These are phyloP conservation scores for Protobothrops mucrosquamatus DNA, from an alignment of 2,113 vertebrate species.

Conservation along the genomic window DNA sequence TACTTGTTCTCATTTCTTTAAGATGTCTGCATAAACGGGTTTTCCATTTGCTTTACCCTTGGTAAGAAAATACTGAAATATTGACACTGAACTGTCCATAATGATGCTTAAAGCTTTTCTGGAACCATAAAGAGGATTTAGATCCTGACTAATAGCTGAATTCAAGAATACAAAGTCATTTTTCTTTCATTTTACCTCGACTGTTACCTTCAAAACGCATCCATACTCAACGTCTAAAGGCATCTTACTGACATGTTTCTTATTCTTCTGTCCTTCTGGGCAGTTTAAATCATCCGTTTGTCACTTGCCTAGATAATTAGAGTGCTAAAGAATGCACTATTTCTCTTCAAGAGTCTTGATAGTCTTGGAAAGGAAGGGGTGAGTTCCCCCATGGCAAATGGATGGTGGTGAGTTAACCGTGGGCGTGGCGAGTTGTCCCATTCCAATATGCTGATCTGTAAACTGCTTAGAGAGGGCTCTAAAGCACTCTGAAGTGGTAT, in stretches of 20 bases:
- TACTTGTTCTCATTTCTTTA: not conserved
- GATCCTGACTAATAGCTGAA: not conserved
- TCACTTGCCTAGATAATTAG: not conserved
- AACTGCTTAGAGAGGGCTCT: not conserved
- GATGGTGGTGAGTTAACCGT: too few species aligned
- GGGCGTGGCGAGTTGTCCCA: too few species aligned
- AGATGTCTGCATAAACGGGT: not conserved
- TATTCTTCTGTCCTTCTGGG: not conserved
- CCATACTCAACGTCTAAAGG: not conserved
- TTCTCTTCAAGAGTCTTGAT: not conserved
- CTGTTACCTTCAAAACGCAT: not conserved
- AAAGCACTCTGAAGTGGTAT: not conserved
- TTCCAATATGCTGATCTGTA: not conserved
- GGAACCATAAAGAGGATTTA: not conserved
- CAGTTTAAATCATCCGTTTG: not conserved
- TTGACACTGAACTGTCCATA: not conserved
- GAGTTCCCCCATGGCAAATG: too few species aligned
- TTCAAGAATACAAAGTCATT: not conserved
- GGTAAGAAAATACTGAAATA: not conserved
- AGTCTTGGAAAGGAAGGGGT: not conserved
- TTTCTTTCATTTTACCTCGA: not conserved
- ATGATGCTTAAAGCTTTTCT: not conserved
- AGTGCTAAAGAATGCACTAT: not conserved
- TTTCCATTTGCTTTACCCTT: not conserved
- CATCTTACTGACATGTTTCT: not conserved